Evolutionary conservation across 2,888 invertebrate genomes (phyloP).

Genomic region (Polylopha cassiicola): DNA sequence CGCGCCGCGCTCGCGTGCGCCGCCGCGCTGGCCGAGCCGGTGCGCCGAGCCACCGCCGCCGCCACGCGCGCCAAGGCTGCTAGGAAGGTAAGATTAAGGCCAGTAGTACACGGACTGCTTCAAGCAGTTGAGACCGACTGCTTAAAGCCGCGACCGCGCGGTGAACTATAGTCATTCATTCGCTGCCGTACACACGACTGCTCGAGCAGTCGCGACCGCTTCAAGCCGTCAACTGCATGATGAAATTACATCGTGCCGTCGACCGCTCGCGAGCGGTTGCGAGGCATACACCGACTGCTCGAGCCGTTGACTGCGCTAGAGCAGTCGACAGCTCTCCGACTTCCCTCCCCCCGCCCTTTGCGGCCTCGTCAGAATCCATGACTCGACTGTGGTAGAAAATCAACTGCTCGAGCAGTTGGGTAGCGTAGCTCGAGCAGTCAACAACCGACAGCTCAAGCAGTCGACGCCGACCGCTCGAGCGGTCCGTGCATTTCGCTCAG

Average conservation of each 20-base stretch:
- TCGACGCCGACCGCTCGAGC: slow-evolving; percentile 24
- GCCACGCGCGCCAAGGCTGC: slow-evolving; percentile 90
- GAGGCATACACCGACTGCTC: slow-evolving; percentile 26
- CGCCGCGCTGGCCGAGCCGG: slow-evolving; percentile 88
- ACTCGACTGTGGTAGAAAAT: slow-evolving; percentile 19
- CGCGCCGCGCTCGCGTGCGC: slow-evolving; percentile 95
- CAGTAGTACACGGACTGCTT: slow-evolving; percentile 16
- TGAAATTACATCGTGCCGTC: slow-evolving; percentile 27
- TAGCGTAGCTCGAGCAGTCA: slow-evolving; percentile 2
- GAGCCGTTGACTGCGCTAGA: slow-evolving; percentile 18
- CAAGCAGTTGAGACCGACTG: slow-evolving; percentile 20
- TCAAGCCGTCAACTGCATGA: slow-evolving; percentile 30
- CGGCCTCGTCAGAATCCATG: slow-evolving; percentile 21
- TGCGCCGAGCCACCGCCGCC: slow-evolving; percentile 86
- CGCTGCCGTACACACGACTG: slow-evolving; percentile 30
- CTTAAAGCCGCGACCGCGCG: slow-evolving; percentile 25
- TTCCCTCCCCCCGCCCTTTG: slow-evolving; percentile 10
- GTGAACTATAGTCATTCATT: slow-evolving; percentile 26
- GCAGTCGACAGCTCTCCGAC: slow-evolving; percentile 15
- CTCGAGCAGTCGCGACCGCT: slow-evolving; percentile 32
- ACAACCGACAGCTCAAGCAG: slow-evolving; percentile 23
- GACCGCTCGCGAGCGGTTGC: slow-evolving; percentile 23
- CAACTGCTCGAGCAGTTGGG: slow-evolving; percentile 16
- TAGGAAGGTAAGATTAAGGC: slow-evolving; percentile 82
- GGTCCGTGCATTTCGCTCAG: too few relatives aligned